These are phyloP conservation scores for Aleiodes alternator DNA, from an alignment of 2,888 invertebrate genomes.

Conservation along the genomic window DNA sequence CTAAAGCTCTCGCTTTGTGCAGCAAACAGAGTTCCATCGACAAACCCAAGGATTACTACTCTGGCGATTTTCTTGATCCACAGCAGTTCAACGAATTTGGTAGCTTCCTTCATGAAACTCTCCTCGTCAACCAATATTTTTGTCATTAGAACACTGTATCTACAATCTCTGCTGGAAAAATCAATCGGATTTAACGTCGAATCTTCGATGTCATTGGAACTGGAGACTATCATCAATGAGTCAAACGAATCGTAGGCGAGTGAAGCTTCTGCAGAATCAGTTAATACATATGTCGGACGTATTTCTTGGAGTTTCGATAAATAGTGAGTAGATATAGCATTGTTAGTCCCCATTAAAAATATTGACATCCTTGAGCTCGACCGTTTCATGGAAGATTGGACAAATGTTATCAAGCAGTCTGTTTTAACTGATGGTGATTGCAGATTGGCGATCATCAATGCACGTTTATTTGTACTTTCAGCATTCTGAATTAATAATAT, in stretches of 20 bases:
- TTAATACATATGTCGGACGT: conserved; percentile 48
- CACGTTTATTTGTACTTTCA: conserved; percentile 34
- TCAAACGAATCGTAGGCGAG: conserved; percentile 15
- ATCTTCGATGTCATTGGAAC: conserved; percentile 47
- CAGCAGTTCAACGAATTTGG: conserved; percentile 48
- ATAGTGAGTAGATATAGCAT: conserved; percentile 37
- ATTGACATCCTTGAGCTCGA: conserved; percentile 48
- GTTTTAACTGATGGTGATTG: background rate
- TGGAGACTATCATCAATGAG: conserved; percentile 55
- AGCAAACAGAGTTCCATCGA: conserved; percentile 46
- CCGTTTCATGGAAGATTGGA: conserved; percentile 43
- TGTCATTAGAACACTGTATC: conserved; percentile 53
- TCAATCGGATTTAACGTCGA: conserved; percentile 40
- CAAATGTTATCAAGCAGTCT: conserved; percentile 55
- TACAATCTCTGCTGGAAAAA: conserved; percentile 58
- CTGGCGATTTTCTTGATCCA: conserved; percentile 56
- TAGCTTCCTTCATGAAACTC: conserved; percentile 56
- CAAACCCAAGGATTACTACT: conserved; percentile 54
- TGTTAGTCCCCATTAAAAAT: conserved; percentile 42
- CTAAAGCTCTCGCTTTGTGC: conserved; percentile 56
- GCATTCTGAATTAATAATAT: background rate
- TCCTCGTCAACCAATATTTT: conserved; percentile 49
- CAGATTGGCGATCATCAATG: conserved; percentile 10
- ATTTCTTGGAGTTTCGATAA: conserved; percentile 43
- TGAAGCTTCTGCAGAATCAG: conserved; percentile 2